Evolutionary conservation across 2,888 invertebrate genomes (phyloP), one percentile per base, ranked within the genome.

Genomic region (Crepidodera aurea): DNA sequence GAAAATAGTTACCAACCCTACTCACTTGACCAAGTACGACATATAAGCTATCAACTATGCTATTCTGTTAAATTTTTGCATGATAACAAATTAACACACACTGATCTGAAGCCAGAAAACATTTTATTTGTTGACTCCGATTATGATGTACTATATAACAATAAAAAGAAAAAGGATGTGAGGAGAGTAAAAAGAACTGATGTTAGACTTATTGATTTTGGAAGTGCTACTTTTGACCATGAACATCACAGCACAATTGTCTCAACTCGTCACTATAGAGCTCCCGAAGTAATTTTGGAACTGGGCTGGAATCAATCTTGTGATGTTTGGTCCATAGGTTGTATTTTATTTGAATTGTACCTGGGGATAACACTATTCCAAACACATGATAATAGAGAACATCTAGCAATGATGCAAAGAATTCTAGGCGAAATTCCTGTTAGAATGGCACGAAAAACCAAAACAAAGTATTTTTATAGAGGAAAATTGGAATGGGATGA

Each of bases 241-340:
- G 99, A 99, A 81, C 98, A 99, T 84, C 99, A 99, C 85, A 96
- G 96, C 82, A 98, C 98, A 71, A 98, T 99, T 80, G 98, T 99
- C 48, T 98, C 98, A 69, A 99, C 99, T 39, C 86, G 99, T 73
- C 99, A 99, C 82, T 99, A 99, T 84, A 86, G 99, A 80, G 96
- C 99, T 71, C 99, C 99, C 1, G 99, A 99, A 86, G 99, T 99
- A 75, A 98, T 99, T 82, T 86, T 97, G 82, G 94, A 99, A 84
- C 85, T 99, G 73, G 98, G 98, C 46, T 99, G 99, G 99, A 86
- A 94, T 51, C 98, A 99, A 82, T 96, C 98, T n/a, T 99, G 99
- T 83, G 99, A 99, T 84, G 97, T 99, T 63, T 99, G 99, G 99
- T 98, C 98, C 51, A 93, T 99, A 79, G 99, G 99, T 16, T 99